Base-by-base conservation (phyloP, 2,888 invertebrate genomes). In the Tipula unca region DNA sequence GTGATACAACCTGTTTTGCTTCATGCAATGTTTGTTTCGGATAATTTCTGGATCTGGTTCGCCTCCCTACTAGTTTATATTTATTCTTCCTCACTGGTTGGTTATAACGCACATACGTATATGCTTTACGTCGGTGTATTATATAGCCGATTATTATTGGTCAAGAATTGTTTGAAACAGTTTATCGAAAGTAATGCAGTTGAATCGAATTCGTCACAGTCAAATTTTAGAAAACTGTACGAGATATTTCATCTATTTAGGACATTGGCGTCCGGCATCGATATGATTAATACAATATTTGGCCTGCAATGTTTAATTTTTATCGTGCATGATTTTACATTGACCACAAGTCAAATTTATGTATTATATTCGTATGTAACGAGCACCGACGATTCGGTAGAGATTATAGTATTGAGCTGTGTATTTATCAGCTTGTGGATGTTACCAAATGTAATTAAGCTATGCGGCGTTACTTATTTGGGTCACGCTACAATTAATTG, bases 291-390 rank as follows among this genome's bases (percentile, higher is more conserved):
- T 35, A 84, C 85, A 82, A 82, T 86, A 20, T 85, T 29, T 36
- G 86, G 86, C n/a, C 8, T 85, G 8, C 20, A 82, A 14, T 48
- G 85, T 39, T 35, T 86, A 13, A 42, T 85, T 20, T 32, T 85
- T 17, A 85, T 85, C 25, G 69, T 86, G 20, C 86, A 86, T 42
- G 86, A 86, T 85, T 86, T 86, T 29, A 85, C 85, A 5, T 83
- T 85, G 32, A 82, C 85, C 14, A 86, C 86, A 17, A 85, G 82
- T 32, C 86, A 86, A 82, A 1, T 86, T 25, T 86, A 35, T 48
- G 48, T 85, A 2, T 13, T 86, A 14, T 86, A 48, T 82, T 13
- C 85, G 6, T 86, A 48, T 82, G 84, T 85, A 85, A 86, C 54
- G 39, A 36, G 82, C 10, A 86, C 85, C 13, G 85, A 85, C 29